These are phyloP conservation scores for Silurus meridionalis DNA, from an alignment of 2,113 vertebrate genomes.

Conservation along the genomic window DNA sequence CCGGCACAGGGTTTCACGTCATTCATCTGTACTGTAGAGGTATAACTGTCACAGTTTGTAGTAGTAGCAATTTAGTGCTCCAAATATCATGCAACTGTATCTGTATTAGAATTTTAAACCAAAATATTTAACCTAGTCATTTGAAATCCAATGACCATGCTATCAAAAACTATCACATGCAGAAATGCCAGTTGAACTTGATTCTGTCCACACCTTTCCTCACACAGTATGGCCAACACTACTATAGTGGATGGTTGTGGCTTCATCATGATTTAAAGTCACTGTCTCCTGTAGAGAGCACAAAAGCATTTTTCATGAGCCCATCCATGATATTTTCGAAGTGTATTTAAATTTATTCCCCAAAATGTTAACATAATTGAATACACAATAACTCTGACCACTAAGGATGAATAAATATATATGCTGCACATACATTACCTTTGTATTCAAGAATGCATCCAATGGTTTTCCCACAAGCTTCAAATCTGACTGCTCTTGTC, in stretches of 20 bases:
- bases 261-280: neutral
- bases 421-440: too few species aligned
- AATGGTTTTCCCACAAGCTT: too few species aligned
- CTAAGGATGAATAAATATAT: too few species aligned
- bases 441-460: too few species aligned
- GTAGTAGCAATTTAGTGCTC: neutral
- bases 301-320: neutral
- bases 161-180: neutral
- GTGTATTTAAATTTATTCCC: too few species aligned
- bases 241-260: neutral
- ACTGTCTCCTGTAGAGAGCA: too few species aligned
- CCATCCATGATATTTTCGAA: too few species aligned
- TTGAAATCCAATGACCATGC: neutral
- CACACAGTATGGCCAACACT: neutral
- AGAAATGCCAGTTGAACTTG: neutral
- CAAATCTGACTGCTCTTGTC: neutral
- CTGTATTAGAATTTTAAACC: neutral
- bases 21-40: neutral
- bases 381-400: too few species aligned
- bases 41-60: neutral
- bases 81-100: neutral
- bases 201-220: neutral
- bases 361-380: too few species aligned
- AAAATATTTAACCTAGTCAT: neutral
- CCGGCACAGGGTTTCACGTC: neutral